Evolutionary conservation across 2,113 vertebrate genomes (phyloP).

Genomic region (Myrmophylax atrothorax): DNA sequence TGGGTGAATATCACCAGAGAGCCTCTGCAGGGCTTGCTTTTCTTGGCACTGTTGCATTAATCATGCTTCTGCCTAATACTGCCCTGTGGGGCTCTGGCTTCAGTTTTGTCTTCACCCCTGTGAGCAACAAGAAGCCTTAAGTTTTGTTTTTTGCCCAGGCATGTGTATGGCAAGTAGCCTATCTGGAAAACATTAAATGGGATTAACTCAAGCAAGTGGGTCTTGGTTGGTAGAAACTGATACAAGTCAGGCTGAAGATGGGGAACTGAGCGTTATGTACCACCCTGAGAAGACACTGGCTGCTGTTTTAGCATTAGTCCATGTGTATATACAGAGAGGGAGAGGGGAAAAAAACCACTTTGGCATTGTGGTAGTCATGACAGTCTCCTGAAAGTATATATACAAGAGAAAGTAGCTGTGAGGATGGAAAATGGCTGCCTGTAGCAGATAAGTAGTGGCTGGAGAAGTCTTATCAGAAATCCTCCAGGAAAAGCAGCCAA

Average conservation of each 20-base stretch:
- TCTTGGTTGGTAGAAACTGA: background rate
- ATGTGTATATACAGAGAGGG: accelerated
- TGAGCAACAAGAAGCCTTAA: background rate
- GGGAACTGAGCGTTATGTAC: background rate
- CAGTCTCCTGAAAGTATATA: constrained; percentile 2
- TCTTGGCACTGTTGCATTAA: background rate
- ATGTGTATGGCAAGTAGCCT: constrained; percentile 31
- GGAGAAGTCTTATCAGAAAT: constrained; percentile 48
- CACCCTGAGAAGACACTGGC: background rate
- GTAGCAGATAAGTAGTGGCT: constrained; percentile 61
- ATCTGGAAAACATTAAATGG: background rate
- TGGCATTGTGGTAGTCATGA: background rate
- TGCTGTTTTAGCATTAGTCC: background rate
- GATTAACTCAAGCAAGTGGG: constrained; percentile 10
- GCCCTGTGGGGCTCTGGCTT: constrained; percentile 20
- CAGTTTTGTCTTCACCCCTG: background rate
- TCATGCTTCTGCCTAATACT: background rate
- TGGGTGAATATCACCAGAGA: background rate
- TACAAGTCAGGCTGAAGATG: background rate
- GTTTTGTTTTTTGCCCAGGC: constrained; percentile 17
- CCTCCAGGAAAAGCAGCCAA: constrained; percentile 46
- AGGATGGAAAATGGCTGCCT: constrained; percentile 41
- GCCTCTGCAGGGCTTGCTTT: background rate
- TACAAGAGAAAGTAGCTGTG: constrained; percentile 20
- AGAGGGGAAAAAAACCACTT: background rate